Evolutionary conservation across 2,888 invertebrate genomes (phyloP).

Genomic region (Dynastes hyllus): DNA sequence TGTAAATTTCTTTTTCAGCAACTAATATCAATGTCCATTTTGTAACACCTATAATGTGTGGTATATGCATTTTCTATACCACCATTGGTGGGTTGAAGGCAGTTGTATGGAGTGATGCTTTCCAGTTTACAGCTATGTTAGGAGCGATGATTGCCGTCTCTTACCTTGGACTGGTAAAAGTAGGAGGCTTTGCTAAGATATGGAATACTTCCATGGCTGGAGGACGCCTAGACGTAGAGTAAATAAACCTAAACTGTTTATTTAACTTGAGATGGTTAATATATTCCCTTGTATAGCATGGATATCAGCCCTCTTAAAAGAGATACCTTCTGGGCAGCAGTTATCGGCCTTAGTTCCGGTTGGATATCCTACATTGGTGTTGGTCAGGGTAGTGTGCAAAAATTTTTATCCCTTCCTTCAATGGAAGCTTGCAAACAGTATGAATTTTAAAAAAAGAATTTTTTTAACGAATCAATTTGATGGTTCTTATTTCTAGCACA

Average conservation of each 20-base stretch:
- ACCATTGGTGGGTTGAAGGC: constrained; percentile 80
- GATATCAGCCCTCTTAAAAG: constrained; percentile 75
- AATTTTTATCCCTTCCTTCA: constrained; percentile 76
- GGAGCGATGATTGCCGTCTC: constrained; percentile 74
- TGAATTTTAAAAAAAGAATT: constrained; percentile 46
- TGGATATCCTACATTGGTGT: constrained; percentile 75
- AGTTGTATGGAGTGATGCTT: constrained; percentile 77
- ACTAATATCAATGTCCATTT: constrained; percentile 79
- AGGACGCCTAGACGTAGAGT: constrained; percentile 77
- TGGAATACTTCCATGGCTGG: constrained; percentile 74
- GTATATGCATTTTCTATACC: constrained; percentile 83
- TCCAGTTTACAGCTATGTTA: constrained; percentile 75
- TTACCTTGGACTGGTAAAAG: constrained; percentile 72
- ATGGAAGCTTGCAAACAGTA: constrained; percentile 74
- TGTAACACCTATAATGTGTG: constrained; percentile 79
- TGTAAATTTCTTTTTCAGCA: constrained; percentile 71
- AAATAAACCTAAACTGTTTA: constrained; percentile 55
- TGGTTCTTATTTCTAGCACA: constrained; percentile 46
- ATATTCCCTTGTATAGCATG: constrained; percentile 69
- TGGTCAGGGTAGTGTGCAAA: constrained; percentile 76
- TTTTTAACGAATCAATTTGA: background rate
- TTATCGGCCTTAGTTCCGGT: constrained; percentile 74
- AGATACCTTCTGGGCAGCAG: constrained; percentile 77
- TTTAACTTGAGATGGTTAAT: background rate
- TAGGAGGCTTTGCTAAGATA: constrained; percentile 75